Evolutionary conservation across 1,140 invertebrate genomes (phyloP), one percentile per base, ranked within the genome.

Genomic region (Chionoecetes opilio): DNA sequence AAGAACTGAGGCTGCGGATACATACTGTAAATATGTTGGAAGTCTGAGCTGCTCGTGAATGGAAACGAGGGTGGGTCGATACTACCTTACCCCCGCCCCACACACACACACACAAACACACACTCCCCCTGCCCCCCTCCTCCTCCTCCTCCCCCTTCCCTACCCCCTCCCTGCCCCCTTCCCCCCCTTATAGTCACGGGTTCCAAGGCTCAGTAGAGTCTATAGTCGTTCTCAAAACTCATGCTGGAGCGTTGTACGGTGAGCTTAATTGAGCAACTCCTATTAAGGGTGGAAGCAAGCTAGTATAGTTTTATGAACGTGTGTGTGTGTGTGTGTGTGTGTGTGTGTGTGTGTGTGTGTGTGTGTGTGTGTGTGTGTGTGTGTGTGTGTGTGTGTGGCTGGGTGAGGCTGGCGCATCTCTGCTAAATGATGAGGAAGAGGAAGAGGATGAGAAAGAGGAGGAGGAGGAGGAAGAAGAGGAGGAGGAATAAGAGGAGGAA

Each of bases 311-410:
- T 26, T 32, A 29, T 82, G 46, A 31, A 63, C 82, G 91, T 92
- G 75, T 92, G 53, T 91, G 89, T 91, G 46, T 91, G 46, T 91
- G 37, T 91, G 89, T 91, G 37, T 91, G 5, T 87, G 34, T 11
- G 26, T 87, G 38, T 32, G 46, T 82, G 46, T 82, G 91, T 92
- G 91, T 92, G 75, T 92, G 53, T 91, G 89, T 91, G 46, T 91
- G 46, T 91, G 37, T 91, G 89, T 91, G 37, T 91, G 89, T 63
- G 37, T 91, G 37, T 91, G 89, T 91, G 89, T 91, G 53, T 91
- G 89, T 46, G 37, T 91, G 37, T 91, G 53, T 91, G 38, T 91
- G 38, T 9, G 37, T n/a, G n/a, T 29, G 31, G 89, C 37, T 32
- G 46, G 26, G 89, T n/a, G 38, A 91, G 37, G 8, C 31, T 31